Evolutionary conservation across 2,797 vertebrate genomes (phyloP).

Genomic region (Sciaenops ocellatus): DNA sequence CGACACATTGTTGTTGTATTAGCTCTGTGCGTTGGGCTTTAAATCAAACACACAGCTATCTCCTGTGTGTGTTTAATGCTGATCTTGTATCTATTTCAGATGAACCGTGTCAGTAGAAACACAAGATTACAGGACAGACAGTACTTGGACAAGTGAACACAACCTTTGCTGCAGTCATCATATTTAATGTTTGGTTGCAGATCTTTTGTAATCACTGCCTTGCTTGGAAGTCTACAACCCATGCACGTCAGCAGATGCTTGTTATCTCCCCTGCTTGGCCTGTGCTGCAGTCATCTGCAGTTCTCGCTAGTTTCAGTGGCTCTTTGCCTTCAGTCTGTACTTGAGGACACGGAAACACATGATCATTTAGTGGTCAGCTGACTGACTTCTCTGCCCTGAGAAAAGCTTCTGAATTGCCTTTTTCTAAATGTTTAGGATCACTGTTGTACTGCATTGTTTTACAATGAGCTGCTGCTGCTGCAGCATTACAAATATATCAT

Average conservation of each 20-base stretch:
- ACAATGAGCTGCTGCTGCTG: not conserved
- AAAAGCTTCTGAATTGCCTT: not conserved
- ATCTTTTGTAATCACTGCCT: not conserved
- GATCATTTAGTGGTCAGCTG: conserved; percentile 3
- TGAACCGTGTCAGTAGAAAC: not conserved
- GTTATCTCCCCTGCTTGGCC: not conserved
- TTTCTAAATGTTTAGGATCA: not conserved
- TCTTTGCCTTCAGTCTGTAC: not conserved
- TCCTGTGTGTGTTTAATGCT: not conserved
- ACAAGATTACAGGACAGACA: not conserved
- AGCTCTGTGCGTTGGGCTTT: not conserved
- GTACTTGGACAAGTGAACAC: not conserved
- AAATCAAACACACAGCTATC: conserved; percentile 2
- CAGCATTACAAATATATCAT: not conserved
- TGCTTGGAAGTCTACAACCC: not conserved
- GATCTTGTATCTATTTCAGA: not conserved
- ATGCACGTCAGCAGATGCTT: not conserved
- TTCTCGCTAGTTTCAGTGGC: not conserved
- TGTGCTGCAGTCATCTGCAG: not conserved
- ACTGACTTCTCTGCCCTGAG: not conserved
- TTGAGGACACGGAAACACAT: conserved; percentile 5
- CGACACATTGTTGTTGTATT: not conserved
- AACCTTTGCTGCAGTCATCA: not conserved
- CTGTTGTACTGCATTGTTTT: not conserved
- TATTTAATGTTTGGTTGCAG: not conserved